Evolutionary conservation across 2,888 invertebrate species (phyloP).

Genomic region (Lasiommata megera): DNA sequence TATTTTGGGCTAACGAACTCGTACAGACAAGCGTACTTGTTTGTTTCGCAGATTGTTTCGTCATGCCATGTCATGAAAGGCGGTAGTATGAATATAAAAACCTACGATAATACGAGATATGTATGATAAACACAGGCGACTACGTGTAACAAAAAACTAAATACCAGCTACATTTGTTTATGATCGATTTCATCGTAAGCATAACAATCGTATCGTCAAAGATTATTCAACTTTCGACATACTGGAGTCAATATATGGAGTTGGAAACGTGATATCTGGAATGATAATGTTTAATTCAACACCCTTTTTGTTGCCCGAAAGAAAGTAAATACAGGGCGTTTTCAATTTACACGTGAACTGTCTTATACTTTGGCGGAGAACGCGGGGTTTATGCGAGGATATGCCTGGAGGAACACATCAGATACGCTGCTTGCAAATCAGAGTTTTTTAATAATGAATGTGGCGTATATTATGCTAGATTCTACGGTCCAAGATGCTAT

Average conservation of each 20-base stretch:
- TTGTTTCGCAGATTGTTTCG: conserved; percentile 17
- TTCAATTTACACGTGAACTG: conserved; percentile 21
- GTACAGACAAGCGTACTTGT: conserved; percentile 10
- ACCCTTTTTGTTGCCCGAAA: conserved; percentile 9
- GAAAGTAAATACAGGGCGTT: conserved; percentile 20
- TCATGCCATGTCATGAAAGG: conserved; percentile 9
- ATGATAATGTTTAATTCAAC: conserved; percentile 21
- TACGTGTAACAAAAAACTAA: conserved; percentile 7
- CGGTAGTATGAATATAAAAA: conserved; percentile 13
- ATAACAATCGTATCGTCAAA: conserved; percentile 10
- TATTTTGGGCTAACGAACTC: conserved; percentile 16
- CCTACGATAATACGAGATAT: conserved; percentile 14
- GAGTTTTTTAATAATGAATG: conserved; percentile 22
- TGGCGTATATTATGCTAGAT: not conserved
- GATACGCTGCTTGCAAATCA: conserved; percentile 13
- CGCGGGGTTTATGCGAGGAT: conserved; percentile 7
- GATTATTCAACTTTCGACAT: conserved; percentile 21
- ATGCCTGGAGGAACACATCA: conserved; percentile 8
- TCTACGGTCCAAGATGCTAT: not conserved
- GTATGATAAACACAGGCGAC: conserved; percentile 13
- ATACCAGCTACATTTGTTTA: conserved; percentile 13
- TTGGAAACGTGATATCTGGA: conserved; percentile 20
- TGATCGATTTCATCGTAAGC: conserved; percentile 20
- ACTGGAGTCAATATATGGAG: conserved; percentile 19
- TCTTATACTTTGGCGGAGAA: conserved; percentile 19